A percentile compares a stretch with the other conserved stretches of the same genome.
Evolutionary conservation across 1,140 invertebrate genomes (phyloP).

Genomic region (Heliconius himera): DNA sequence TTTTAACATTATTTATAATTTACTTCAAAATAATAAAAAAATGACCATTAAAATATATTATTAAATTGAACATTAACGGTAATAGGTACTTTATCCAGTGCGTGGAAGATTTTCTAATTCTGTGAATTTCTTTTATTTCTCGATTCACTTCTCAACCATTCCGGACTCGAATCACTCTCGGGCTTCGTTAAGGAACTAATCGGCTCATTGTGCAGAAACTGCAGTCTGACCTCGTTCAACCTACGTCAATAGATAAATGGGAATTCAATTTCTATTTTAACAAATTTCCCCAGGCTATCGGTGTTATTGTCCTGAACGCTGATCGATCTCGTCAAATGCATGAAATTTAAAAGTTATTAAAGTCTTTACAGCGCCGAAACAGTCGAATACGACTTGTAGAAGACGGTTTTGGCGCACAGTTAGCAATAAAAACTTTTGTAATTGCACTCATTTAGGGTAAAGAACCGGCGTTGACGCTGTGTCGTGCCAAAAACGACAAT

Average conservation of each 20-base stretch:
- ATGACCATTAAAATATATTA: background rate
- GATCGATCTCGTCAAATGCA: slow-evolving; percentile 40
- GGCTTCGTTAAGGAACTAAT: slow-evolving; percentile 64
- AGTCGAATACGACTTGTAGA: slow-evolving; percentile 57
- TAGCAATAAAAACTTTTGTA: slow-evolving; percentile 80
- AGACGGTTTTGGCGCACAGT: slow-evolving; percentile 73
- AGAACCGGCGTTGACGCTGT: slow-evolving; percentile 70
- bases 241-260: slow-evolving; percentile 51
- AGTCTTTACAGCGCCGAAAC: slow-evolving; percentile 48
- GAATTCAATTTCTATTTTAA: slow-evolving; percentile 53
- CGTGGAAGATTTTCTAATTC: slow-evolving; percentile 52
- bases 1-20: background rate
- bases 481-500: slow-evolving; percentile 76
- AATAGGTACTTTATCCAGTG: slow-evolving; percentile 37
- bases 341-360: slow-evolving; percentile 51
- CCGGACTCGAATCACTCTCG: slow-evolving; percentile 47
- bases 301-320: slow-evolving; percentile 32
- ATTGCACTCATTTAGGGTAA: slow-evolving; percentile 78
- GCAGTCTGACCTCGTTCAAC: slow-evolving; percentile 55
- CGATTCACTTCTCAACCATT: slow-evolving; percentile 35
- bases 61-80: slow-evolving; percentile 17
- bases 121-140: slow-evolving; percentile 48
- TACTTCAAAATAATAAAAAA: background rate
- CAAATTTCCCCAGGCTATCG: slow-evolving; percentile 30
- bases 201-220: slow-evolving; percentile 59